Base-by-base conservation (phyloP, 1,140 invertebrate genomes). In the Psix sp. region DNA sequence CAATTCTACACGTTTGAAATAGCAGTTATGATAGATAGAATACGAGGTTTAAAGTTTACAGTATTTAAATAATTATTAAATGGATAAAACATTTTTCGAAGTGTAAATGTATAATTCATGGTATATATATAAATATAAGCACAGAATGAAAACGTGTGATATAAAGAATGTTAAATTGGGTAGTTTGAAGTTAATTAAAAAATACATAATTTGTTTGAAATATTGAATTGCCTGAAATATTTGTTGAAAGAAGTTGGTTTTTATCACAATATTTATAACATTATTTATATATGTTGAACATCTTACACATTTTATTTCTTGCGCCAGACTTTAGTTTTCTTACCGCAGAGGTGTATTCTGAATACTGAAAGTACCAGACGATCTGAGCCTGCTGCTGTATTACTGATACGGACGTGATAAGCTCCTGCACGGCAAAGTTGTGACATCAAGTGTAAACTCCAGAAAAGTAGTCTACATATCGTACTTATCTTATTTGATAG, bases 391-490 rank as follows among this genome's bases (percentile, higher is more conserved):
- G 46, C 46, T 21, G 35, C 14, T 15, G 70, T 62, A 73, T 46
- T 62, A 38, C 48, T 46, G 52, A 73, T 60, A 66, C 62, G 38
- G 40, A 73, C 68, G 68, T 72, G 68, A 65, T 63, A 38, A 46
- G 54, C 40, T 52, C 29, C 20, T 17, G 39, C 35, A 38, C 31
- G 59, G 14, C 14, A 45, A 73, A 73, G 45, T 73, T 65, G 68
- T 65, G 52, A 65, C 68, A 48, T 60, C 54, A 48, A 73, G 46
- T 65, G 60, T 57, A 73, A 73, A 73, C 46, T 63, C 20, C 45
- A 49, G 31, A 48, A 73, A 60, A 65, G 59, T 59, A 42, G 45
- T 57, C 51, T 59, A 42, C 52, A 52, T 57, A 59, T 45, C 48
- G 38, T 20, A 62, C 21, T 62, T 59, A 65, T 72, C 59, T 46